A percentile compares a stretch with the other conserved stretches of the same genome.
phyloP scores from a whole-genome alignment of 2,113 vertebrate species.

The Dicrurus megarhynchus region DNA sequence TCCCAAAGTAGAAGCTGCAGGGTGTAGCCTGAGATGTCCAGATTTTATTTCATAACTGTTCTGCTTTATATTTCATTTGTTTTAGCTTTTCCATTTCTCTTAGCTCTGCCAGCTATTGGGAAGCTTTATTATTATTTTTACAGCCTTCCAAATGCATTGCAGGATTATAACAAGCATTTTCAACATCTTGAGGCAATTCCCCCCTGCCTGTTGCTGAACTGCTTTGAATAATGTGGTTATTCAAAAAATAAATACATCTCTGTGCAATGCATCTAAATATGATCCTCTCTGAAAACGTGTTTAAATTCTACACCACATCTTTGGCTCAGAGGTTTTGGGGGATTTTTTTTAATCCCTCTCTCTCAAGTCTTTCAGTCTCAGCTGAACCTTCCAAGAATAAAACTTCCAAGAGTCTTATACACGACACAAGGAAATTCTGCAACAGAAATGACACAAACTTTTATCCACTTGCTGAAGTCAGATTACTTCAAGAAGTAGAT shows the following conservation, averaged over 20 bases:
- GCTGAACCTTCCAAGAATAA: constrained; percentile 13
- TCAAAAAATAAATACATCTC: background rate
- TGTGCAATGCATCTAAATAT: background rate
- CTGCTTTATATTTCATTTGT: background rate
- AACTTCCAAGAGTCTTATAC: background rate
- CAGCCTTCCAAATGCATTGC: background rate
- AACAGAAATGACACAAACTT: background rate
- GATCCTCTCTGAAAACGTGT: background rate
- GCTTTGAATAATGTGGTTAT: constrained; percentile 8
- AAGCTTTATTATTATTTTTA: background rate
- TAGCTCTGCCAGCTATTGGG: background rate
- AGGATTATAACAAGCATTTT: background rate
- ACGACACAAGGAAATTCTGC: accelerated
- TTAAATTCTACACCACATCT: background rate
- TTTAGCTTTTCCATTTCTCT: background rate
- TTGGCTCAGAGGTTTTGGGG: background rate
- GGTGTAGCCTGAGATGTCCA: background rate
- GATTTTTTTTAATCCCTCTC: background rate
- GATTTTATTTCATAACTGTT: background rate
- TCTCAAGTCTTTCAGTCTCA: background rate
- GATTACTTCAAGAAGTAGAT: background rate
- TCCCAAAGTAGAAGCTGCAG: background rate
- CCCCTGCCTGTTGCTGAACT: background rate
- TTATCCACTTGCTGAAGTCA: background rate
- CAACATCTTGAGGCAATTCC: background rate